Base-by-base conservation (phyloP, 2,113 vertebrate species). In the Australoheros scitulus region DNA sequence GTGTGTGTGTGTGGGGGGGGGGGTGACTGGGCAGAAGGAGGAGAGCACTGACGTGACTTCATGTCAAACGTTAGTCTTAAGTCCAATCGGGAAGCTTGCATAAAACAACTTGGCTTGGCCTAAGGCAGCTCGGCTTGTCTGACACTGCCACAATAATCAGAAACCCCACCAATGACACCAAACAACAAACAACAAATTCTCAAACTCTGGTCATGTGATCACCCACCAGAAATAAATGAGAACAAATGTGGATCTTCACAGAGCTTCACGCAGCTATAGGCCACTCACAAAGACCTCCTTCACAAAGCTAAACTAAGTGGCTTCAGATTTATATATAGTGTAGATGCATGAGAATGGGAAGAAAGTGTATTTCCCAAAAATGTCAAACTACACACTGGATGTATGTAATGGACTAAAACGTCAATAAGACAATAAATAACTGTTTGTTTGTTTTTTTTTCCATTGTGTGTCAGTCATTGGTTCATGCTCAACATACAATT, bases 41-140 rank as follows among this genome's bases (percentile, higher is more conserved):
- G 26, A 26, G 26, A 26, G 26, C 26, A 26, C 26, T 26, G 26
- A 26, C 26, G 2, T 26, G 26, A 26, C 26, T 26, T 26, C 26
- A 26, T 26, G 26, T 29, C 84, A 85, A 80, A 85, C 84, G 26
- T 90, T 34, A 43, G 50, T n/a, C 18, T 60, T 63, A 11, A 77
- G 84, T 56, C 64, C 72, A 64, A 57, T 84, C 65, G 79, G 58
- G 68, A 14, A 59, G 32, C 60, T 75, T 20, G 60, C 52, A 34
- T 81, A 5, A 72, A 76, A 20, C 18, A 29, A 26, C 29, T 2
- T 38, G 36, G 8, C 36, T 38, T 10, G 36, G 36, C 36, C 8
- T 41, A 41, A 41, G 3, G 10, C 58, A 75, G n/a, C 29, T 77
- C 43, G 17, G 43, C 32, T 68, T 50, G 32, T 55, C 24, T 55